Evolutionary conservation across 2,888 invertebrate genomes (phyloP).

Genomic region (Lochmaea crataegi): DNA sequence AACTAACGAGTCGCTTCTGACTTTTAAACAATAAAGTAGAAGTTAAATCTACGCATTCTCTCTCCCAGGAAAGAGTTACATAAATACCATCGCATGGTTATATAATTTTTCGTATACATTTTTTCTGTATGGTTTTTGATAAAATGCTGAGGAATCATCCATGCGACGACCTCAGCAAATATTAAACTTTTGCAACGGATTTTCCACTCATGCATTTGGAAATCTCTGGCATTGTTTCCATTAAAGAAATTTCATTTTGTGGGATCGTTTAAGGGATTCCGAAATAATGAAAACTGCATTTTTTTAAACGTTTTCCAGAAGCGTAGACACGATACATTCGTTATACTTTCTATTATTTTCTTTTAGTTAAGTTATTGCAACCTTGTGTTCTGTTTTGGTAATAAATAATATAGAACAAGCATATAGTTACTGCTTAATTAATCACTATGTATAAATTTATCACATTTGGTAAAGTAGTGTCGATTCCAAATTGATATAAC

Average conservation of each 20-base stretch:
- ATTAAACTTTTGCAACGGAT: conserved; percentile 37
- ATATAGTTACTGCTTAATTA: neutral
- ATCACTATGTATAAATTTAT: neutral
- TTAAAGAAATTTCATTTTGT: conserved; percentile 35
- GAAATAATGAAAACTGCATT: conserved; percentile 21
- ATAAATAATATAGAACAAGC: too few relatives aligned
- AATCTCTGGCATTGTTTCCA: conserved; percentile 26
- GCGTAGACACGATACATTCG: neutral
- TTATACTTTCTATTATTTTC: too few relatives aligned
- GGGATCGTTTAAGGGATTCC: conserved; percentile 19
- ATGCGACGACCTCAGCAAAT: conserved; percentile 37
- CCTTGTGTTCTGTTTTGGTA: too few relatives aligned
- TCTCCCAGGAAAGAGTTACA: conserved; percentile 2
- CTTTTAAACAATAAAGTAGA: neutral
- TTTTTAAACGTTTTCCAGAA: conserved; percentile 1
- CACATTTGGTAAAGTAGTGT: neutral
- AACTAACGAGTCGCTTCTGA: conserved; percentile 25
- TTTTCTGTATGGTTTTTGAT: conserved; percentile 44
- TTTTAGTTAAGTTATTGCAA: too few relatives aligned
- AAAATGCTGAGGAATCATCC: conserved; percentile 42
- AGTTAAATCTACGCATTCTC: conserved; percentile 14
- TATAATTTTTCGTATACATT: conserved; percentile 44
- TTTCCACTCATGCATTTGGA: conserved; percentile 18
- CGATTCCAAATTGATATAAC: conserved; percentile 30
- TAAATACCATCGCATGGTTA: conserved; percentile 37